phyloP scores from a whole-genome alignment of 2,113 vertebrate species.

The Carassius carassius region DNA sequence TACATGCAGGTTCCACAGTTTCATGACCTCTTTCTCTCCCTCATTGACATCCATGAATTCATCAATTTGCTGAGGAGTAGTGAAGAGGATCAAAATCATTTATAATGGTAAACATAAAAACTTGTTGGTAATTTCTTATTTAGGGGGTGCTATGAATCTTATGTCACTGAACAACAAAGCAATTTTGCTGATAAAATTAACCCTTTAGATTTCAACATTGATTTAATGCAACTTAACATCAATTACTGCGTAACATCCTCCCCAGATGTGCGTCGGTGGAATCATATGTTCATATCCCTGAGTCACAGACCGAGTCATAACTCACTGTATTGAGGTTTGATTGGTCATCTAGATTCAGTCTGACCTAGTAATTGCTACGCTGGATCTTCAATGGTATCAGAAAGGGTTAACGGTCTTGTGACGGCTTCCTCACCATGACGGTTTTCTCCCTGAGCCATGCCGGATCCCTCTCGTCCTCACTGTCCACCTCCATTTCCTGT shows the following conservation, averaged over 20 bases:
- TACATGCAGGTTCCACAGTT: slow-evolving; percentile 96
- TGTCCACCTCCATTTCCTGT: slow-evolving; percentile 90
- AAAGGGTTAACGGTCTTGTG: not conserved
- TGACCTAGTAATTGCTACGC: not conserved
- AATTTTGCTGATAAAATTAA: not conserved
- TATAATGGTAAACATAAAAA: not conserved
- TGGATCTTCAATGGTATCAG: not conserved
- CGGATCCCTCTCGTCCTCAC: slow-evolving; percentile 86
- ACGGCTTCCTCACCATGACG: slow-evolving; percentile 78
- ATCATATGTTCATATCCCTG: no score
- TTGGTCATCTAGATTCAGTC: not conserved
- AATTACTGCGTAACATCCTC: not conserved
- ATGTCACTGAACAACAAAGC: not conserved
- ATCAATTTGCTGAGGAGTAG: slow-evolving; percentile 88
- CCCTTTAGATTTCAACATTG: not conserved
- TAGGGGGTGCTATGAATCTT: no score
- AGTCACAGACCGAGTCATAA: not conserved
- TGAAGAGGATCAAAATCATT: not conserved
- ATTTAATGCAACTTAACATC: not conserved
- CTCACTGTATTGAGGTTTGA: not conserved
- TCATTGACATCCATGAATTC: slow-evolving; percentile 98
- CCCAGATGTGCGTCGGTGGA: not conserved
- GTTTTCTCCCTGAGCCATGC: slow-evolving; percentile 91
- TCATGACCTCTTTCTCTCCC: slow-evolving; percentile 99
- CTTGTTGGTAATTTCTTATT: not conserved